Percentiles rank a stretch among this genome's conserved stretches.
These are phyloP conservation scores for Otolemur crassicaudatus DNA, from an alignment of 2,797 vertebrate genomes.

Conservation along the genomic window DNA sequence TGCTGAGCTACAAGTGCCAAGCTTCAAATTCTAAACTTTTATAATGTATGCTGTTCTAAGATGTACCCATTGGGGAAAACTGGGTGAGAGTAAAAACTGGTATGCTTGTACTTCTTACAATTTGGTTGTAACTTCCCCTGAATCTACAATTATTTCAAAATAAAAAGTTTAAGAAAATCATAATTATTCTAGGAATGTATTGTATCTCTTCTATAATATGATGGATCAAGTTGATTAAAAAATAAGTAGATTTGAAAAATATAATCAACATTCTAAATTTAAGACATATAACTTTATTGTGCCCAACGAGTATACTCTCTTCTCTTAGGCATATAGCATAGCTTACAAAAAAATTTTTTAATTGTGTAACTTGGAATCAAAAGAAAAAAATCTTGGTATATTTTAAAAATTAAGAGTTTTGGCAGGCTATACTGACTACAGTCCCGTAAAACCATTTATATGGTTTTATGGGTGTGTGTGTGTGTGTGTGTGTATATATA, in stretches of 20 bases:
- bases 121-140: neutral
- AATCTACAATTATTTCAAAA: neutral
- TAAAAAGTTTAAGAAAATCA: neutral
- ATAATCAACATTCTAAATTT: neutral
- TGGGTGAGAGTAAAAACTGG: neutral
- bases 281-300: neutral
- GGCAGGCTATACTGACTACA: neutral
- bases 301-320: neutral
- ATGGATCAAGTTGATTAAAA: constrained; percentile 7
- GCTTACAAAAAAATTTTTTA: neutral
- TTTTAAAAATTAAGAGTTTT: constrained; percentile 3
- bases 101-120: neutral
- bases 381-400: neutral
- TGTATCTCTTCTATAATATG: neutral
- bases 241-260: neutral
- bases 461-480: too few relatives aligned
- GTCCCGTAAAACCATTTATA: neutral
- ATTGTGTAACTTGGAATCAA: neutral
- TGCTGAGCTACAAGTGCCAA: too few relatives aligned
- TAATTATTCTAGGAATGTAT: neutral
- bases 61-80: neutral
- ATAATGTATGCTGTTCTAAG: constrained; percentile 26
- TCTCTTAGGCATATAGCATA: neutral
- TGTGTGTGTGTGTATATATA: too few relatives aligned
- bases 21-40: neutral